phyloP scores from a whole-genome alignment of 2,888 invertebrate genomes.

The Seira sanloemensis region DNA sequence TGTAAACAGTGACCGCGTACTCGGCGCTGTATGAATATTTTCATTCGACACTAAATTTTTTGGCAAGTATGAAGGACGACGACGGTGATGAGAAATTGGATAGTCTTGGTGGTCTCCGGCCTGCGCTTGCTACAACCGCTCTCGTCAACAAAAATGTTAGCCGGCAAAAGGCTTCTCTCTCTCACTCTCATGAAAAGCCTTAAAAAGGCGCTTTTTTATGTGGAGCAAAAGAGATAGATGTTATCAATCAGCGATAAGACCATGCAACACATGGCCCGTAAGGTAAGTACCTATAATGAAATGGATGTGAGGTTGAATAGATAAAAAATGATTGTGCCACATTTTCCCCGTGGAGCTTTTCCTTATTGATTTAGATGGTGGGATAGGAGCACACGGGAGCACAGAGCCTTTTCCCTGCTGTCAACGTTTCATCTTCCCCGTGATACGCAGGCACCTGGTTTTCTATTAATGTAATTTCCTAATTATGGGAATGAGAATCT shows the following conservation, averaged over 20 bases:
- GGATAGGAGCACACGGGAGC: background rate
- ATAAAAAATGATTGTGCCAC: background rate
- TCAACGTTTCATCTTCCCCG: too few relatives aligned
- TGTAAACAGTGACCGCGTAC: too few relatives aligned
- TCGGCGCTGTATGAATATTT: too few relatives aligned
- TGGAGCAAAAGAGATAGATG: background rate
- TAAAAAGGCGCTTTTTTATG: background rate
- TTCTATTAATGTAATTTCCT: constrained; percentile 46
- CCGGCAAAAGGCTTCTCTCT: too few relatives aligned
- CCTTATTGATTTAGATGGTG: constrained; percentile 25
- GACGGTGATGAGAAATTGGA: too few relatives aligned
- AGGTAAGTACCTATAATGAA: background rate
- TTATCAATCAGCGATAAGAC: background rate
- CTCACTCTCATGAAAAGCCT: background rate
- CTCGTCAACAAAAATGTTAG: too few relatives aligned
- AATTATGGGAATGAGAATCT: constrained; percentile 44
- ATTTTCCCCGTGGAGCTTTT: too few relatives aligned
- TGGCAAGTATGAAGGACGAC: too few relatives aligned
- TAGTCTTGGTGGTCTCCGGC: too few relatives aligned
- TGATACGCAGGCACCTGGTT: constrained; percentile 46
- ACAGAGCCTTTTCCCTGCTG: background rate
- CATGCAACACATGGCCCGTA: background rate
- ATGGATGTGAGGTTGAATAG: background rate
- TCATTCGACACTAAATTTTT: too few relatives aligned
- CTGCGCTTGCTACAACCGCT: too few relatives aligned